These are phyloP conservation scores for Porites evermanni DNA, from an alignment of 92 coral and sea anemone species.

Conservation along the genomic window DNA sequence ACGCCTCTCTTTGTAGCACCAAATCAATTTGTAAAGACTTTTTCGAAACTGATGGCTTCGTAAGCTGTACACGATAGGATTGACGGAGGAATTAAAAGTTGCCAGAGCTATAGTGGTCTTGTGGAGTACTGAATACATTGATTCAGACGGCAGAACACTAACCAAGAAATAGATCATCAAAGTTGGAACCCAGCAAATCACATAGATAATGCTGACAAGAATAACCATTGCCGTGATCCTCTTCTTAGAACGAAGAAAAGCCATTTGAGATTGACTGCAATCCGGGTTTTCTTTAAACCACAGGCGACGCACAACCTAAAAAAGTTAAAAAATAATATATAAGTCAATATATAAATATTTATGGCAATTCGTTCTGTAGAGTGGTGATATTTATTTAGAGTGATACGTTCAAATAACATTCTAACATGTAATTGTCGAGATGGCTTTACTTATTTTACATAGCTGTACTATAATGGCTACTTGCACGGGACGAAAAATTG, in stretches of 20 bases:
- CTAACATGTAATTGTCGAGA: no score
- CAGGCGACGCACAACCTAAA: conserved; percentile 35
- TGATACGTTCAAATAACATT: no score
- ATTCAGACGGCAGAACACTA: conserved; percentile 34
- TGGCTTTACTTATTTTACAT: no score
- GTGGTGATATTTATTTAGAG: no score
- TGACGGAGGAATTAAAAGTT: conserved; percentile 34
- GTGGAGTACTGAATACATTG: conserved; percentile 40
- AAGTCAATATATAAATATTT: neutral
- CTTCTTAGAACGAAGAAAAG: conserved; percentile 31
- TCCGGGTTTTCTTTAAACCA: conserved; percentile 7
- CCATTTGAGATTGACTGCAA: neutral
- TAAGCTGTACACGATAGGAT: conserved; percentile 38
- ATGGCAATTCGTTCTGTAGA: no score
- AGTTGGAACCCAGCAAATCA: conserved; percentile 41
- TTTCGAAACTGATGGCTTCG: conserved; percentile 31
- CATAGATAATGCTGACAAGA: conserved; percentile 27
- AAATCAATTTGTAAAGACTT: conserved; percentile 6
- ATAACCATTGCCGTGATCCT: conserved; percentile 27
- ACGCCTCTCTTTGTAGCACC: neutral
- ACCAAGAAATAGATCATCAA: conserved; percentile 41
- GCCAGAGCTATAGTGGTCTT: conserved; percentile 36
- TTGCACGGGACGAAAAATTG: no score
- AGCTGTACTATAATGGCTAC: no score
- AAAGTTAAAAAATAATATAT: neutral